These are phyloP conservation scores for Mycetomoellerius zeteki DNA, from an alignment of 1,140 invertebrate species.

Conservation along the genomic window DNA sequence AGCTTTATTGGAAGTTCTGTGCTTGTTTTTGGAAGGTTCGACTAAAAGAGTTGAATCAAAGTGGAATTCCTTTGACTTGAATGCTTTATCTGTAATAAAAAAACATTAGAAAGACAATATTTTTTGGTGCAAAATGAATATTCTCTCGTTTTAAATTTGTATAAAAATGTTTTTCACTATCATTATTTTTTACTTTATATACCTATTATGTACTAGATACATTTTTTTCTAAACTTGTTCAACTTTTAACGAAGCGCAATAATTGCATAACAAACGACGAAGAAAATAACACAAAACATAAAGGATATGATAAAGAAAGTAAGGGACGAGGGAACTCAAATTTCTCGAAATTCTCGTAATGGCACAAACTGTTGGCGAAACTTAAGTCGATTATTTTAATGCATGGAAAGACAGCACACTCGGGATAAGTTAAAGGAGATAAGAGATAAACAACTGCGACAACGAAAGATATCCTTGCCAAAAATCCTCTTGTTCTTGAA, in stretches of 20 bases:
- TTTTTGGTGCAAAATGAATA: neutral
- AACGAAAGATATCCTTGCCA: neutral
- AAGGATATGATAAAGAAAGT: constrained; percentile 30
- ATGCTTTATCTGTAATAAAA: neutral
- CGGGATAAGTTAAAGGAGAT: constrained; percentile 6
- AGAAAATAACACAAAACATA: constrained; percentile 4
- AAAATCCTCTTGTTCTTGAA: constrained; percentile 28
- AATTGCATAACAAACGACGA: constrained; percentile 15
- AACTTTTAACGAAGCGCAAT: constrained; percentile 12
- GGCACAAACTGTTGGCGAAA: constrained; percentile 49
- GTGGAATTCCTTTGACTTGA: neutral
- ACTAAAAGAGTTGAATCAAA: constrained; percentile 65
- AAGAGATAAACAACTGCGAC: constrained; percentile 59
- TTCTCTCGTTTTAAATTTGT: neutral
- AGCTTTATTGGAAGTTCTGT: constrained; percentile 49
- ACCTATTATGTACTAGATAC: neutral
- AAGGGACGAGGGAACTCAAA: neutral
- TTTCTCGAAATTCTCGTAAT: constrained; percentile 24
- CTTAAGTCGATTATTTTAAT: constrained; percentile 76
- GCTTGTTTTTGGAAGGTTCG: constrained; percentile 43
- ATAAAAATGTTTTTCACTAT: neutral
- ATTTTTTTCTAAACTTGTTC: neutral
- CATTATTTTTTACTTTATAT: neutral
- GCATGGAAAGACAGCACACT: constrained; percentile 31
- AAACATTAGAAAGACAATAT: neutral